These are phyloP conservation scores for Sphenopsis melanotis DNA, from an alignment of 2,797 vertebrate species.

Conservation along the genomic window DNA sequence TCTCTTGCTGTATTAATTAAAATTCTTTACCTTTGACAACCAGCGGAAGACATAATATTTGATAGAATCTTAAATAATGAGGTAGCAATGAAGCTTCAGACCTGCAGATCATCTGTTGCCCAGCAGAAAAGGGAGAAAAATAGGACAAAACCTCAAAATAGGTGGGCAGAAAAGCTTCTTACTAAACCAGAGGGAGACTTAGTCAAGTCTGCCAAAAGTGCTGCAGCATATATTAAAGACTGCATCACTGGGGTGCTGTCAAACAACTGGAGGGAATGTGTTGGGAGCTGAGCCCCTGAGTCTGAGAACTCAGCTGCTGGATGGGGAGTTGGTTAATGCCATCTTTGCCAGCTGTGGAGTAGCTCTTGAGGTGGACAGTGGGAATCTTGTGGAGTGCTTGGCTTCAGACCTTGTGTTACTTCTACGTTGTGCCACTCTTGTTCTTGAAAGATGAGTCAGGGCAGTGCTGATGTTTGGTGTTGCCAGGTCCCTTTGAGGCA, in stretches of 20 bases:
- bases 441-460: not conserved
- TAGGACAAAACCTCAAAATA: not conserved
- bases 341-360: not conserved
- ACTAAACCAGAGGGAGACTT: not conserved
- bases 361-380: not conserved
- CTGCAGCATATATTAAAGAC: not conserved
- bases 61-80: not conserved
- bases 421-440: not conserved
- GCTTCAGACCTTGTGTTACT: not conserved
- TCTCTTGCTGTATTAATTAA: not conserved
- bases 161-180: not conserved
- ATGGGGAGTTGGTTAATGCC: not conserved
- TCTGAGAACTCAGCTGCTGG: not conserved
- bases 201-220: not conserved
- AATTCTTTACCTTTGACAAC: not conserved
- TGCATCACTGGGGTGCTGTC: not conserved
- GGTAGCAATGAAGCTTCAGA: not conserved
- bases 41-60: accelerated
- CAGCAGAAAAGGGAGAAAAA: not conserved
- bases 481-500: not conserved
- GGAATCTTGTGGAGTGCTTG: not conserved
- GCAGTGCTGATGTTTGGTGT: not conserved
- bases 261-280: not conserved
- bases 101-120: not conserved
- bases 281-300: not conserved